Evolutionary conservation across 2,888 invertebrate genomes (phyloP).

Genomic region (Oscheius myriophilus): DNA sequence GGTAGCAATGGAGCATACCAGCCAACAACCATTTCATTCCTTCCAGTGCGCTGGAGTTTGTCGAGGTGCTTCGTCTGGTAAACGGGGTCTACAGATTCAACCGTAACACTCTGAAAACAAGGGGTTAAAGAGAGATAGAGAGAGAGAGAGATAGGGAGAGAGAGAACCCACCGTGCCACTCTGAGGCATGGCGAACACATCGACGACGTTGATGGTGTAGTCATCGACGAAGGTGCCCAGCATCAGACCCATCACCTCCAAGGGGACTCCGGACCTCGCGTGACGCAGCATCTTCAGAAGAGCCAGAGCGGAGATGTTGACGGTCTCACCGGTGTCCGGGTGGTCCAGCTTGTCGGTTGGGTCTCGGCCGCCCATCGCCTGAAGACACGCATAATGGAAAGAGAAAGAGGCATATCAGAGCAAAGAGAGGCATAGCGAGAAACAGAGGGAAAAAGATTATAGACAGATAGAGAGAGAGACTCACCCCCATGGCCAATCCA

Average conservation of each 20-base stretch:
- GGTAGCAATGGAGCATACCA: conserved; percentile 32
- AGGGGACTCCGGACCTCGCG: conserved; percentile 77
- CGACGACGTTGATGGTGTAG: conserved; percentile 97
- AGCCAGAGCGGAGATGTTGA: conserved; percentile 86
- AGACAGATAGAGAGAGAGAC: too few relatives aligned
- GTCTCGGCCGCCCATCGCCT: conserved; percentile 6
- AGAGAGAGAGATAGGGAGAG: too few relatives aligned
- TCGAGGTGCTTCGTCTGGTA: conserved; percentile 56
- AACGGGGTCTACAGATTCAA: conserved; percentile 56
- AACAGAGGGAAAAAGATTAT: too few relatives aligned
- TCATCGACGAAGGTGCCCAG: conserved; percentile 98
- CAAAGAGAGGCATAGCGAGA: too few relatives aligned
- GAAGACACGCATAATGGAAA: neutral
- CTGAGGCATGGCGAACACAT: conserved; percentile 99
- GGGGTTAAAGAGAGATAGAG: too few relatives aligned
- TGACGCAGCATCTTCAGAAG: conserved; percentile 98
- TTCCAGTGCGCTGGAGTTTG: conserved; percentile 43
- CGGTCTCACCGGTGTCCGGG: conserved; percentile 98
- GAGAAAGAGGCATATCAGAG: too few relatives aligned
- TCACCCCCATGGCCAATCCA: too few relatives aligned
- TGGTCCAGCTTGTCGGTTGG: conserved; percentile 77
- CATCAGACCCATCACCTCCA: conserved; percentile 85
- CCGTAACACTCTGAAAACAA: conserved; percentile 46
- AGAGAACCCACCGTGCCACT: conserved; percentile 43
- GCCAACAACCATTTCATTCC: conserved; percentile 55